Base-by-base conservation (phyloP, 2,113 vertebrate genomes). In the Sapajus apella region DNA sequence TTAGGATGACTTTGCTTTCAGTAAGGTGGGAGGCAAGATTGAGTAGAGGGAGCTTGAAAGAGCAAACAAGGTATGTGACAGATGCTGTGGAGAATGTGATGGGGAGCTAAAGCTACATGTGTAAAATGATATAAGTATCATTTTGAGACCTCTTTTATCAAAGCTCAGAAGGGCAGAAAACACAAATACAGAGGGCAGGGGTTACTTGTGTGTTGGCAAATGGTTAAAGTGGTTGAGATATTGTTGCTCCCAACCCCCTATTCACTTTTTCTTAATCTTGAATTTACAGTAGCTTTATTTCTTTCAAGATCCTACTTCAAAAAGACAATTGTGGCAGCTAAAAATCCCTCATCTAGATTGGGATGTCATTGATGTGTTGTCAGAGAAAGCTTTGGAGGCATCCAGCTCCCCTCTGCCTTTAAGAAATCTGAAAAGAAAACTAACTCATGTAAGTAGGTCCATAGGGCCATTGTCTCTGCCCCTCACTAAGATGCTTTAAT, bases 401-500 rank as follows among this genome's bases (percentile, higher is more conserved):
- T 92, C 64, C 27, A 96, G 45, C 32, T 89, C 45, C 23, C 17
- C 17, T 27, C 16, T 56, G 4, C 18, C 58, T 35, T 80, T n/a
- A 87, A 95, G 72, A 94, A 95, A 86, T 96, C 66, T 58, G 64
- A 96, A 96, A 86, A 84, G 80, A 86, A 97, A 96, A 80, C 58
- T 66, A 89, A 73, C 40, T 89, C 16, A 40, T 70, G 8, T 85
- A 77, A 95, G 32, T 92, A 45, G 45, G 25, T 86, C 43, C 43
- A 80, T 79, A 21, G 30, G 27, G 23, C 55, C 61, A 43, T 90
- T 86, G n/a, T 90, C 43, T 94, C 64, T 96, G 43, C 32, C 6
- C 40, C 43, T 93, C n/a, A 18, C 23, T 83, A 97, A 90, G 47
- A 73, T n/a, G 4, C 52, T 97, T 89, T 94, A 86, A 94, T 87